phyloP scores from a whole-genome alignment of 2,888 invertebrate genomes.

The Syrphus vitripennis region DNA sequence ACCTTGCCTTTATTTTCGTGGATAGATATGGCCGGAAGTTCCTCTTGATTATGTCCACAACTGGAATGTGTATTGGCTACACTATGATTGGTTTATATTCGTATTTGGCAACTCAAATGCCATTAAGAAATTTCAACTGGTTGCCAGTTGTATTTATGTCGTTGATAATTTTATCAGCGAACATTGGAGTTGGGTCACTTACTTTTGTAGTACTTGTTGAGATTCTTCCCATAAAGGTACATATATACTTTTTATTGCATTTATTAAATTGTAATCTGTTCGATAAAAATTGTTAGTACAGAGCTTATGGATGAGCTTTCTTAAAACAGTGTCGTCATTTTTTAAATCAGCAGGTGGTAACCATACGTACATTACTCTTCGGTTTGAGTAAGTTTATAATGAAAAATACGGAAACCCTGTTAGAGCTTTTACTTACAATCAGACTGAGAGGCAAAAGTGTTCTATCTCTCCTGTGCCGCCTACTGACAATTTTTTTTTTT shows the following conservation, averaged over 20 bases:
- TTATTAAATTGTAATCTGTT: no score
- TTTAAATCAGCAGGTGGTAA: no score
- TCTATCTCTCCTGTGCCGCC: no score
- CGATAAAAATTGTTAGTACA: no score
- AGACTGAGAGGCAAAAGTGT: no score
- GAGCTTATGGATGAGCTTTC: no score
- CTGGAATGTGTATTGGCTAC: constrained; percentile 75
- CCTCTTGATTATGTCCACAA: constrained; percentile 76
- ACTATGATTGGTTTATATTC: constrained; percentile 76
- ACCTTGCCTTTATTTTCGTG: constrained; percentile 76
- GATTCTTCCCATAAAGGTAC: constrained; percentile 78
- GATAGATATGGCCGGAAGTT: constrained; percentile 77
- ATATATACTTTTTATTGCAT: neutral
- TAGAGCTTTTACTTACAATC: no score
- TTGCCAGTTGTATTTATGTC: constrained; percentile 77
- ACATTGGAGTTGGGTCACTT: constrained; percentile 77
- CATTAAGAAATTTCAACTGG: constrained; percentile 74
- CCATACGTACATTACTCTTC: no score
- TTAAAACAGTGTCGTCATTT: no score
- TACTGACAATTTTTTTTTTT: no score
- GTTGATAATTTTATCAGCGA: constrained; percentile 75
- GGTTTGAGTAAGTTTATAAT: no score
- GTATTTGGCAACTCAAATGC: constrained; percentile 64
- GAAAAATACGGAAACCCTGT: no score
- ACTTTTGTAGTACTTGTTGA: constrained; percentile 78